Evolutionary conservation across 1,140 invertebrate genomes (phyloP).

Genomic region (Eupristina koningsbergeri): DNA sequence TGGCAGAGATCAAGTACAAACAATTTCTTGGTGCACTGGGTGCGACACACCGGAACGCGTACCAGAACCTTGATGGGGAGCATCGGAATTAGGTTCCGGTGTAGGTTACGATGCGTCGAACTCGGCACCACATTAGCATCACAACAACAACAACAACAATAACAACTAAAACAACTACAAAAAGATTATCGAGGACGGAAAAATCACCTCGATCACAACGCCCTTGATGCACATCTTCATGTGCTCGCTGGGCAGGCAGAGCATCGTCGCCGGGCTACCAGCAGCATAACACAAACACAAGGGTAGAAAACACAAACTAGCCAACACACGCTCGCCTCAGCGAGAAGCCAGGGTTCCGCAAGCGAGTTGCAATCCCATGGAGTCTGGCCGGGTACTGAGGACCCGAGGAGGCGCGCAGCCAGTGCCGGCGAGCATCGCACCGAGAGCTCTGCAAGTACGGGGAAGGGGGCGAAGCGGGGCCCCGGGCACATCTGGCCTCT

Average conservation of each 20-base stretch:
- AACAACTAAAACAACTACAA: too few relatives aligned
- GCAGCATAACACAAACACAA: not conserved
- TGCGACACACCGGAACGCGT: not conserved
- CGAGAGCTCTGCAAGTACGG: conserved; percentile 16
- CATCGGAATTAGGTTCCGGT: not conserved
- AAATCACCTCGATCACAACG: conserved; percentile 40
- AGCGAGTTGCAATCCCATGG: conserved; percentile 25
- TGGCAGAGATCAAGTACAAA: not conserved
- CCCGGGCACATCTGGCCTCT: conserved; percentile 16
- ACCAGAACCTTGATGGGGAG: not conserved
- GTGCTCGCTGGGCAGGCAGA: conserved; percentile 45
- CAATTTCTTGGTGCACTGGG: not conserved
- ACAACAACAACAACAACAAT: too few relatives aligned
- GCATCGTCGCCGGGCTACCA: conserved; percentile 6
- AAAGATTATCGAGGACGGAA: too few relatives aligned
- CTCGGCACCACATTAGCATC: not conserved
- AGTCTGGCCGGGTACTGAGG: conserved; percentile 34
- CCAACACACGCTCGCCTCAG: too few relatives aligned
- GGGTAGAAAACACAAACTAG: not conserved
- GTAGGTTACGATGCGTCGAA: not conserved
- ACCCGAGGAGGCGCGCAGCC: not conserved
- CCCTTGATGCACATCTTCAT: conserved; percentile 48
- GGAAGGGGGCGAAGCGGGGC: not conserved
- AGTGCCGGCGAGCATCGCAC: conserved; percentile 1
- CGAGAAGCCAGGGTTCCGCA: too few relatives aligned